Conservation (phyloP, 2,888 invertebrate species). For the Sabatieria punctata region DNA sequence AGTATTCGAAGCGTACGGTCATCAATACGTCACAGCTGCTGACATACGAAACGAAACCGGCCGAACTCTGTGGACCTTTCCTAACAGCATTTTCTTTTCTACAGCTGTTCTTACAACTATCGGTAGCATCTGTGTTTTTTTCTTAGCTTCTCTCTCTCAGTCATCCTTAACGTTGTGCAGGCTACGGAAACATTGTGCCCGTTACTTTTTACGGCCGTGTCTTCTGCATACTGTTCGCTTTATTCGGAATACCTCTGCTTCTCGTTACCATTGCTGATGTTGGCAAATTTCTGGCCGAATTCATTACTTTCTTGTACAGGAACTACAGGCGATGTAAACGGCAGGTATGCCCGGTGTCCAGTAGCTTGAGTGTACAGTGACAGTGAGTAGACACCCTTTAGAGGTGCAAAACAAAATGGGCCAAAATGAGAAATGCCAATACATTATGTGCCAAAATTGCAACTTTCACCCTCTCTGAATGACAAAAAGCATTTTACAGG, state of each 20-base stretch:
- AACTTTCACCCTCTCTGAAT: no score
- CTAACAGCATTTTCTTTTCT: slow-evolving; percentile 29
- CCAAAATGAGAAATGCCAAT: no score
- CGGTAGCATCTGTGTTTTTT: no score
- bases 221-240: slow-evolving; percentile 28
- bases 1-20: slow-evolving; percentile 18
- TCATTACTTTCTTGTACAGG: slow-evolving; percentile 24
- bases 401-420: no score
- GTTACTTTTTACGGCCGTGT: slow-evolving; percentile 18
- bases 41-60: slow-evolving; percentile 25
- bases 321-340: slow-evolving; percentile 23
- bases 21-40: slow-evolving; percentile 26
- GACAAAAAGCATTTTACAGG: no score
- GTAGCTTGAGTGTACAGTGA: no score
- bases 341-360: slow-evolving; percentile 23
- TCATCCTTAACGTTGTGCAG: slow-evolving; percentile 10
- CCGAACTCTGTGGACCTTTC: slow-evolving; percentile 29
- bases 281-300: slow-evolving; percentile 13
- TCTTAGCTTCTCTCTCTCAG: no score
- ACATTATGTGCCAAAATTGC: no score
- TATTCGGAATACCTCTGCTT: slow-evolving; percentile 29
- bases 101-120: slow-evolving; percentile 32
- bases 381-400: no score
- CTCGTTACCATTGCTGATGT: slow-evolving; percentile 13
- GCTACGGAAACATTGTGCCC: slow-evolving; percentile 25